Evolutionary conservation across 1,140 invertebrate genomes (phyloP).

Genomic region (Drosophila trapezifrons): DNA sequence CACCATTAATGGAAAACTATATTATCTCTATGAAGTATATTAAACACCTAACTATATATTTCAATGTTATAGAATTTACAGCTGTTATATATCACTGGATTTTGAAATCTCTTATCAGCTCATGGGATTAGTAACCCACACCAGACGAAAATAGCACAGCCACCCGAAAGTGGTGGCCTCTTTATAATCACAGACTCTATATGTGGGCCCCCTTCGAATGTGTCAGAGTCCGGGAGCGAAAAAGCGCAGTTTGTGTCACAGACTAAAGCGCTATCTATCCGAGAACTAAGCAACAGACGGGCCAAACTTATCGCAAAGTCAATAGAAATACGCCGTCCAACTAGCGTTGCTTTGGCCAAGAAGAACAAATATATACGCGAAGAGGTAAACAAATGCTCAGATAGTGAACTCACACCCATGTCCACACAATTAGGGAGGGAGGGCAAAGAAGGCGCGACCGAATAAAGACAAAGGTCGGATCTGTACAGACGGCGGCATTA

Average conservation of each 20-base stretch:
- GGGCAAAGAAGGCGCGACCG: slow-evolving; percentile 10
- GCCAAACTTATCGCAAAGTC: slow-evolving; percentile 66
- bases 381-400: slow-evolving; percentile 67
- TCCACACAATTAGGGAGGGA: slow-evolving; percentile 26
- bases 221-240: slow-evolving; percentile 4
- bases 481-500: slow-evolving; percentile 10
- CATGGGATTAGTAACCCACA: slow-evolving; percentile 6
- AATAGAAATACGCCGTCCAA: slow-evolving; percentile 41
- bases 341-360: slow-evolving; percentile 18
- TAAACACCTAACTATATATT: not conserved
- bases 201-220: not conserved
- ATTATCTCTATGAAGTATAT: not conserved
- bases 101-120: slow-evolving; percentile 12
- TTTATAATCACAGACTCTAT: slow-evolving; percentile 9
- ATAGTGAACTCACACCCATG: slow-evolving; percentile 50
- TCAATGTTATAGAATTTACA: not conserved
- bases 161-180: not conserved
- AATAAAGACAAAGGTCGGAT: slow-evolving; percentile 49
- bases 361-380: slow-evolving; percentile 36
- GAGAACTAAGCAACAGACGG: slow-evolving; percentile 13
- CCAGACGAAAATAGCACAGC: slow-evolving; percentile 6
- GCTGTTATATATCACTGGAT: not conserved
- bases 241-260: slow-evolving; percentile 41
- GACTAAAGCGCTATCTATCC: slow-evolving; percentile 16
- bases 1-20: not conserved